phyloP scores from a whole-genome alignment of 2,888 invertebrate species.

The Melanostoma mellinum region DNA sequence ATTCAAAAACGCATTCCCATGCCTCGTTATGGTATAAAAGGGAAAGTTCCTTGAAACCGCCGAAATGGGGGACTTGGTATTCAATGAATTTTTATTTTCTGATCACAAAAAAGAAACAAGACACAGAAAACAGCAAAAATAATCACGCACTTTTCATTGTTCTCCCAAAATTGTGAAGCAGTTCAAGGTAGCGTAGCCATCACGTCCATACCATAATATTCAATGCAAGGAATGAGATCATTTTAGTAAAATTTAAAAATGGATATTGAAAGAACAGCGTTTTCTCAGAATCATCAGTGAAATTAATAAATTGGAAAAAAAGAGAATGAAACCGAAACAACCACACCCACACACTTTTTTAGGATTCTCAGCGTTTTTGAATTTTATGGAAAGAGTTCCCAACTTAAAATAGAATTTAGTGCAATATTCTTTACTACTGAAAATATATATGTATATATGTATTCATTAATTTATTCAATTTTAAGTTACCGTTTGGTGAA shows the following conservation, averaged over 20 bases:
- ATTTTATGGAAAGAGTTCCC: constrained; percentile 60
- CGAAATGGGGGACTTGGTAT: not conserved
- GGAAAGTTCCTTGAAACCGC: constrained; percentile 45
- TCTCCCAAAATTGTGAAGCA: constrained; percentile 21
- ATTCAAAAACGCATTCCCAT: constrained; percentile 17
- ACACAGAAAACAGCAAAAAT: not conserved
- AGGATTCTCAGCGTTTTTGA: constrained; percentile 42
- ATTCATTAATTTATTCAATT: constrained; percentile 4
- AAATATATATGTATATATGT: not conserved
- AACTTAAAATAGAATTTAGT: constrained; percentile 70
- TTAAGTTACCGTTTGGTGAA: constrained; percentile 12
- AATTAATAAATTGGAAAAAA: constrained; percentile 1
- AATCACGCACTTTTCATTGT: constrained; percentile 19
- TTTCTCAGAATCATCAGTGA: constrained; percentile 41
- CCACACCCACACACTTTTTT: constrained; percentile 67
- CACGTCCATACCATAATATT: constrained; percentile 54
- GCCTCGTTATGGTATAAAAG: constrained; percentile 60
- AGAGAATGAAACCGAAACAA: constrained; percentile 28
- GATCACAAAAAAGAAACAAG: not conserved
- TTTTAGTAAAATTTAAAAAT: constrained; percentile 66
- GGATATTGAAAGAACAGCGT: constrained; percentile 54
- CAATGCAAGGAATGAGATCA: constrained; percentile 63
- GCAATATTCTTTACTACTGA: constrained; percentile 50
- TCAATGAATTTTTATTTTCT: not conserved
- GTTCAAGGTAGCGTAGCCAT: constrained; percentile 17